Conservation (phyloP, 2,797 vertebrate species). For the Brotula barbata region DNA sequence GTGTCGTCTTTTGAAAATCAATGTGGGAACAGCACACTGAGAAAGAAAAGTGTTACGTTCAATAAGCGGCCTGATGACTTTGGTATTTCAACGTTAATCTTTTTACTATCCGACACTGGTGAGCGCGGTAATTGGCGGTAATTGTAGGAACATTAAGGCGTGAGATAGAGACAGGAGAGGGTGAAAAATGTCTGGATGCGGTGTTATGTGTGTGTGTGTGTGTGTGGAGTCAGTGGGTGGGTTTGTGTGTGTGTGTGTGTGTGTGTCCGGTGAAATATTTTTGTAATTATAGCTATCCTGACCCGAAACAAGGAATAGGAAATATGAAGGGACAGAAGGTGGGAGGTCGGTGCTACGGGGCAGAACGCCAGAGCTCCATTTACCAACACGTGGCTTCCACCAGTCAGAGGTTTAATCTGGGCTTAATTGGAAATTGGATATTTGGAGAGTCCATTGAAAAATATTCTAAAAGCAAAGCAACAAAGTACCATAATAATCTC, state of each 20-base stretch:
- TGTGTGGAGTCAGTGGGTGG: neutral
- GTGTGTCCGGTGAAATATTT: constrained; percentile 37
- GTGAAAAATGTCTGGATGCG: constrained; percentile 40
- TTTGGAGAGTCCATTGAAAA: constrained; percentile 2
- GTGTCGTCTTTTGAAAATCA: constrained; percentile 73
- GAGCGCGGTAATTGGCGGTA: constrained; percentile 63
- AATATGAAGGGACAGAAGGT: constrained; percentile 17
- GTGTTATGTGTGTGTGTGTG: constrained; percentile 10
- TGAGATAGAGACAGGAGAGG: constrained; percentile 45
- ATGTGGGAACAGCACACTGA: constrained; percentile 55
- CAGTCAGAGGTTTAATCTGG: constrained; percentile 1
- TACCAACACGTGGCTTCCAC: constrained; percentile 6
- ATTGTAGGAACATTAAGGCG: constrained; percentile 55
- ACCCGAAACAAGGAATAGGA: constrained; percentile 21
- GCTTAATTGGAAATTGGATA: constrained; percentile 1
- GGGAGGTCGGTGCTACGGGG: constrained; percentile 12
- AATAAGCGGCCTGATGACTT: constrained; percentile 59
- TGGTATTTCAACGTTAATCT: constrained; percentile 64
- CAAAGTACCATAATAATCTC: no score
- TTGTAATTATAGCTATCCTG: constrained; percentile 44
- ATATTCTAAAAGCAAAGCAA: no score
- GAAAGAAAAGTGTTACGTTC: constrained; percentile 55
- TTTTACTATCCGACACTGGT: constrained; percentile 36
- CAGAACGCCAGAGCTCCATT: constrained; percentile 27
- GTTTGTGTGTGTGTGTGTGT: neutral